Percentiles rank a stretch among this genome's conserved stretches.
These are phyloP conservation scores for Heliconius aoede DNA, from an alignment of 2,888 invertebrate species.

Conservation along the genomic window DNA sequence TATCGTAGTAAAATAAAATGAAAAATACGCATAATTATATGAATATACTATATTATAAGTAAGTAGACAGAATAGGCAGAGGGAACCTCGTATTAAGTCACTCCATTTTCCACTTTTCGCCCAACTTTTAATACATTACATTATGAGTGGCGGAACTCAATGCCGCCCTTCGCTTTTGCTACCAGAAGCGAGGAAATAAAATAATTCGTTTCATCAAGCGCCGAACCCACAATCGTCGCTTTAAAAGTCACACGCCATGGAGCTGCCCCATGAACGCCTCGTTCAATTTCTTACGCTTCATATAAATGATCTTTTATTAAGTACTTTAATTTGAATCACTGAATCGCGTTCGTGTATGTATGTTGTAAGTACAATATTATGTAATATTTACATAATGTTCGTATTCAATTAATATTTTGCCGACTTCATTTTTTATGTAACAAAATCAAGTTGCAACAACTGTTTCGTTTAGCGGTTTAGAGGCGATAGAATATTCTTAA, in stretches of 20 bases:
- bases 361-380: slow-evolving; percentile 9
- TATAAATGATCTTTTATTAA: neutral
- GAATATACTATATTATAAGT: neutral
- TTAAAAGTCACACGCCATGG: neutral
- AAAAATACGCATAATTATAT: neutral
- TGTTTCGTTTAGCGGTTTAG: neutral
- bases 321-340: neutral
- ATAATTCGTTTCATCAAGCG: too few relatives aligned
- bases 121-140: neutral
- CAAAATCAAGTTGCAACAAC: slow-evolving; percentile 16
- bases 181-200: too few relatives aligned
- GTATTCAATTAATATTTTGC: slow-evolving; percentile 19
- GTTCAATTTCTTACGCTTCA: neutral
- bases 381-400: slow-evolving; percentile 25
- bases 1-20: neutral
- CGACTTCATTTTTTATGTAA: slow-evolving; percentile 28
- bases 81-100: too few relatives aligned
- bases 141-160: neutral
- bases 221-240: neutral
- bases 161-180: neutral
- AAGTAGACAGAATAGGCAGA: neutral
- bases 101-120: neutral
- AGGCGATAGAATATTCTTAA: slow-evolving; percentile 24
- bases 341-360: slow-evolving; percentile 2
- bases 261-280: neutral